Base-by-base conservation (phyloP, 2,113 vertebrate genomes). In the Ursus arctos region DNA sequence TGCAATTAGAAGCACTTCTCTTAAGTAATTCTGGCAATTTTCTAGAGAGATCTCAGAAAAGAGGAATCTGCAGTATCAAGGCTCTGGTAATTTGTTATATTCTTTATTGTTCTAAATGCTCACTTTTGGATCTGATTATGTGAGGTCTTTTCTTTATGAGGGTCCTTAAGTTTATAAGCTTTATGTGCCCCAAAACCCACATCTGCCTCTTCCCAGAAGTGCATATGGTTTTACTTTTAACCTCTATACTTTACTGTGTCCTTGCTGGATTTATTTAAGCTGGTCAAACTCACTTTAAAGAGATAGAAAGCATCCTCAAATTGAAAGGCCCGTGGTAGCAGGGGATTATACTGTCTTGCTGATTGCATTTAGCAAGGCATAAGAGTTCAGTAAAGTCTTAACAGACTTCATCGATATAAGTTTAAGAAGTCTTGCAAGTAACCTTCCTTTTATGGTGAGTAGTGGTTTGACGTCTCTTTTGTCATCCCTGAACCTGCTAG, bases 351-450 rank as follows among this genome's bases (percentile, higher is more conserved):
- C 7, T n/a, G 36, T 57, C 74, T 87, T 88, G 36, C 77, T 26
- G 31, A 33, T 24, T 77, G 31, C 10, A n/a, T 36, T 69, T 65
- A 67, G 77, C 80, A 57, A 77, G 81, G 69, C 19, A 24, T n/a
- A 51, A 79, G 7, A 15, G 57, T 69, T 65, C 79, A 49, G 63
- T 55, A 13, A 69, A 53, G 10, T 94, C 72, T 86, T 88, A 61
- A 88, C 8, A 11, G n/a, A 83, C 22, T 94, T 89, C 40, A 93
- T 57, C 47, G 79, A 67, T 8, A 12, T 12, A 55, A 18, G 14
- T 55, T 91, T 94, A 21, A 49, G 74, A 97, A 90, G 51, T 95
- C 76, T 77, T 82, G 13, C 18, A 76, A 80, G 43, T 87, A 97
- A 93, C 53, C 24, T 93, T 81, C 36, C 21, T 43, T 40, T 92